Conservation (phyloP, 2,797 vertebrate species). For the Neolamprologus multifasciatus region DNA sequence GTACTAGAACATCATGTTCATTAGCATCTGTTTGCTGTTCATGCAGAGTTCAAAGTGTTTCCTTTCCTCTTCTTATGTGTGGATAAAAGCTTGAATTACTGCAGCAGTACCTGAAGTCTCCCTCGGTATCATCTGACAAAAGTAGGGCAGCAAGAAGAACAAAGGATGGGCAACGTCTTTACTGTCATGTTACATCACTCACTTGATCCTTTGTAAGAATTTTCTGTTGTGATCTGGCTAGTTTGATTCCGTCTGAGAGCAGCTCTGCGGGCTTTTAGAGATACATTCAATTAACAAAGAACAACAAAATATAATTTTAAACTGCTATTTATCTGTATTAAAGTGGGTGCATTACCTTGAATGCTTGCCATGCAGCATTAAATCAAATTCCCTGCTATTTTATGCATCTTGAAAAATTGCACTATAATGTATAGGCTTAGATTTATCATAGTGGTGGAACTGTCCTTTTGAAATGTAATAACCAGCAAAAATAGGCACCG, state of each 20-base stretch:
- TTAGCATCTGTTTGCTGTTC: constrained; percentile 69
- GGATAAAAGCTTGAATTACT: constrained; percentile 50
- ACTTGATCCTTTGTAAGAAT: constrained; percentile 30
- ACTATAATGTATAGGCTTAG: background rate
- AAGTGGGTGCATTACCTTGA: background rate
- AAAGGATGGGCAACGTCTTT: constrained; percentile 50
- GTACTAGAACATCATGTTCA: constrained; percentile 64
- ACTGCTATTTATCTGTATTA: background rate
- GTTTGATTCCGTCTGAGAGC: constrained; percentile 20
- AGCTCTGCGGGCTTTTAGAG: background rate
- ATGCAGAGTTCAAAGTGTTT: constrained; percentile 59
- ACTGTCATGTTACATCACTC: constrained; percentile 48
- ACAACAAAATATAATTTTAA: background rate
- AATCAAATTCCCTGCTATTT: background rate
- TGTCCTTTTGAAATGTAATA: background rate
- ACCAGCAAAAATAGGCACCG: background rate
- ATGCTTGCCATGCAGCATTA: background rate
- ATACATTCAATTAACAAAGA: constrained; percentile 15
- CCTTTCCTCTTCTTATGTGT: constrained; percentile 36
- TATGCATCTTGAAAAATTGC: background rate
- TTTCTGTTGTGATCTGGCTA: constrained; percentile 39
- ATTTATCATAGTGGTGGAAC: background rate
- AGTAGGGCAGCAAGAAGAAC: constrained; percentile 58
- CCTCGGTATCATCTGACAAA: constrained; percentile 45
- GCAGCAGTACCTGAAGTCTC: constrained; percentile 49